phyloP scores from a whole-genome alignment of 2,797 vertebrate genomes.

The Perodicticus potto region DNA sequence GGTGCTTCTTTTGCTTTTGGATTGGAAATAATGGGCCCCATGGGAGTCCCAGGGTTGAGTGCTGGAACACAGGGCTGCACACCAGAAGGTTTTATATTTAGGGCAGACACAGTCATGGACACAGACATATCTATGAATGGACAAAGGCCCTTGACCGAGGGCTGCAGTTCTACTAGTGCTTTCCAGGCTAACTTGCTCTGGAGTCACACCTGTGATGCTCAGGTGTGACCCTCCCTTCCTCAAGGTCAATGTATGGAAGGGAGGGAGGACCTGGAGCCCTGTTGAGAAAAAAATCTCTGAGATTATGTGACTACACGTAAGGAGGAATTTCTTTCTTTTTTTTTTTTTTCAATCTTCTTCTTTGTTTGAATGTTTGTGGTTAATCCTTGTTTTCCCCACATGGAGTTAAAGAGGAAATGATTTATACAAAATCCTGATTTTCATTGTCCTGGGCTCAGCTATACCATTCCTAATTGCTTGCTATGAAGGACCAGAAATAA shows the following conservation, averaged over 20 bases:
- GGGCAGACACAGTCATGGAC: neutral
- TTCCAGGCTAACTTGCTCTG: neutral
- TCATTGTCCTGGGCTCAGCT: neutral
- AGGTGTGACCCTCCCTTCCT: neutral
- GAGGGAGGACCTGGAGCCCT: neutral
- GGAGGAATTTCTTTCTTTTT: neutral
- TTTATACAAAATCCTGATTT: neutral
- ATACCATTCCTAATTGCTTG: neutral
- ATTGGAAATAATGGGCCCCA: neutral
- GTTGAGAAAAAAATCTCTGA: neutral
- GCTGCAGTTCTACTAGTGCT: neutral
- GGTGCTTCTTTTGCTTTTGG: neutral
- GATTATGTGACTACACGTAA: accelerated
- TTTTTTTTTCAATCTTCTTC: neutral
- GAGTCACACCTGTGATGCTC: neutral
- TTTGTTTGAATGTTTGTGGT: neutral
- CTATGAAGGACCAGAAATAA: neutral
- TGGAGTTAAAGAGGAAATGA: neutral
- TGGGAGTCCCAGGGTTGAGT: neutral
- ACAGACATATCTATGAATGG: neutral
- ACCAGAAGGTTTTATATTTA: neutral
- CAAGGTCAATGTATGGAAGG: accelerated
- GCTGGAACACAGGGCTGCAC: neutral
- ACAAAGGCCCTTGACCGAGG: neutral
- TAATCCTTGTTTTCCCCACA: neutral